Evolutionary conservation across 2,888 invertebrate species (phyloP), one percentile per base, ranked within the genome.

Genomic region (Ennomos quercinarius): DNA sequence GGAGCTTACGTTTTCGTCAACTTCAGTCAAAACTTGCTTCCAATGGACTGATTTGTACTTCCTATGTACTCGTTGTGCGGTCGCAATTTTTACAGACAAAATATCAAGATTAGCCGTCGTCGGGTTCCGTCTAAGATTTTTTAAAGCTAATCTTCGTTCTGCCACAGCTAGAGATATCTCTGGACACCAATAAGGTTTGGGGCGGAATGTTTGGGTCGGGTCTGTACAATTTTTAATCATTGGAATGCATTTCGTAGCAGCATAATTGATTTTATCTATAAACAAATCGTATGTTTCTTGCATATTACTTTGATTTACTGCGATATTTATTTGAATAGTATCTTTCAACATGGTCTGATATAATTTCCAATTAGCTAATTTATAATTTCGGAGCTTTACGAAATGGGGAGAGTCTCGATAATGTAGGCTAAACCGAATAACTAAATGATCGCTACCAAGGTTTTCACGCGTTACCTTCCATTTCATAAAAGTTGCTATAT

Each of bases 91-190:
- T 27, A 10, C 12, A 10, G 39, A 9, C 10, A 48, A 27, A 10
- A 17, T 39, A 17, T 48, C 39, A 8, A 39, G n/a, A 39, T 48
- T 17, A 17, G 17, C 17, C 3, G 17, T 17, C 17, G 68, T 71
- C 8, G 72, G 68, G 41, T 70, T 71, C 8, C 45, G 43, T 5
- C 71, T 57, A 56, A 74, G 71, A 0, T 10, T 37, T 0, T 34
- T 27, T 9, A 74, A 45, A 0, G 70, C 68, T 34, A 64, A 11
- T 37, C 73, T 53, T 1, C 73, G 57, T 50, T 65, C 35, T 8
- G 74, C 73, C 6, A 73, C 69, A 1, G 42, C 12, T 44, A 53
- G 46, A 1, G 74, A 73, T 2, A 74, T 34, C 0, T 41, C 35
- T 0, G 50, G 10, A 39, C 39, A 17, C 48, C 48, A 48, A n/a